Percentiles rank a stretch among this genome's conserved stretches.
Evolutionary conservation across 2,113 vertebrate species (phyloP).

Genomic region (Geococcyx californianus): DNA sequence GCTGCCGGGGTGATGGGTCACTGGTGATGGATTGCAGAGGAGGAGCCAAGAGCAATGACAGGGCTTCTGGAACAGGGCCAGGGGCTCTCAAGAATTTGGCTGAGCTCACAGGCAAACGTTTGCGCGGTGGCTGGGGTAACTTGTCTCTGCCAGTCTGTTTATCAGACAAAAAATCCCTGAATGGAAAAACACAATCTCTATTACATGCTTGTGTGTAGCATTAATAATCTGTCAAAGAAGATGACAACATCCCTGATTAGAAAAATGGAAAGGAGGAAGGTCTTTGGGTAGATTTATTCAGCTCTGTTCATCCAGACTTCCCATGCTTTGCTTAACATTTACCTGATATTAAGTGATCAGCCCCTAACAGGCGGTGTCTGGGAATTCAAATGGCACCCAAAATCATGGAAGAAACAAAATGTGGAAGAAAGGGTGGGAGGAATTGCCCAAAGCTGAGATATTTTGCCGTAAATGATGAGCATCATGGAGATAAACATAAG

Average conservation of each 20-base stretch:
- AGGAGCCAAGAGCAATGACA: constrained; percentile 41
- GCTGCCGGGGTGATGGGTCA: constrained; percentile 30
- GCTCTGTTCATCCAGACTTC: neutral
- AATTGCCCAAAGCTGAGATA: neutral
- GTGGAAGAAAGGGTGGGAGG: neutral
- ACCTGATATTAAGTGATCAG: neutral
- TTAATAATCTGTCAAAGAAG: constrained; percentile 19
- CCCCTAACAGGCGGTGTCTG: neutral
- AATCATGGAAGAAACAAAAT: too few relatives aligned
- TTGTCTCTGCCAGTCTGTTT: constrained; percentile 32
- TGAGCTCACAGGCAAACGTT: neutral
- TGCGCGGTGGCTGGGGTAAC: neutral
- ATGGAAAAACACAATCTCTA: constrained; percentile 14
- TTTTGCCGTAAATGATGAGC: neutral
- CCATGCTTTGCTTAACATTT: neutral
- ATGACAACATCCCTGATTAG: constrained; percentile 26
- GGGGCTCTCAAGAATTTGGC: constrained; percentile 23
- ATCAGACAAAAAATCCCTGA: constrained; percentile 42
- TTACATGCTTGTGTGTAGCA: neutral
- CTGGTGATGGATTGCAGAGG: constrained; percentile 36
- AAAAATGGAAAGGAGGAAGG: neutral
- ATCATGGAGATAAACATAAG: neutral
- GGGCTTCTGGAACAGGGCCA: constrained; percentile 11
- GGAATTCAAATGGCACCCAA: neutral
- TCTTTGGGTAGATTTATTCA: neutral